Conservation (phyloP, 23 tunicate genomes). For the Diplosoma virens region DNA sequence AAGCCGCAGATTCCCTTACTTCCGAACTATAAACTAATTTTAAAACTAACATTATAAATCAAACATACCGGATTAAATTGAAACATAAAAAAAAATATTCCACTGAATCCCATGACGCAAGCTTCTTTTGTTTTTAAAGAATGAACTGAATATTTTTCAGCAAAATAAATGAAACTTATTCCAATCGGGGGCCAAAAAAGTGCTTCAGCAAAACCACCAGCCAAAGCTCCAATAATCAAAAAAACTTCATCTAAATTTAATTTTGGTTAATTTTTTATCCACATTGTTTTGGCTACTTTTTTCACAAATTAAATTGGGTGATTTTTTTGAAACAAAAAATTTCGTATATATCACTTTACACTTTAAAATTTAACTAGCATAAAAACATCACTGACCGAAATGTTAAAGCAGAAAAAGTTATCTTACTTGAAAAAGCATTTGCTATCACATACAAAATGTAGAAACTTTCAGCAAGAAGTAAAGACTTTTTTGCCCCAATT, state of each 20-base stretch:
- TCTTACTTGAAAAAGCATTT: constrained; percentile 39
- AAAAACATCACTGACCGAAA: no score
- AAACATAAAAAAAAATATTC: neutral
- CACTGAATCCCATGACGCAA: constrained; percentile 1
- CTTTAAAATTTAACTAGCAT: no score
- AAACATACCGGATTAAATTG: neutral
- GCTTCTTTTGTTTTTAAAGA: neutral
- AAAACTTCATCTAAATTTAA: neutral
- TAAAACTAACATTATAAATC: neutral
- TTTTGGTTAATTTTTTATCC: neutral
- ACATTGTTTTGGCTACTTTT: neutral
- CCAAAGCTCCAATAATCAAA: constrained; percentile 8
- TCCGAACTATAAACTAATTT: no score
- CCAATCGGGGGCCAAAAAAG: constrained; percentile 5
- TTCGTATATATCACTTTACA: no score
- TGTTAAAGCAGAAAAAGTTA: no score
- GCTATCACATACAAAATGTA: constrained; percentile 23
- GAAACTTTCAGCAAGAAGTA: constrained; percentile 2
- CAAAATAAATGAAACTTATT: constrained; percentile 1
- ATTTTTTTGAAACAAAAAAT: neutral
- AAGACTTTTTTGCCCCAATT: constrained; percentile 23
- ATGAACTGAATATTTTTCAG: neutral
- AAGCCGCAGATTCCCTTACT: no score
- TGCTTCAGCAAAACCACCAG: neutral
- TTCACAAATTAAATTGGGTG: neutral